These are phyloP conservation scores for Heterohyrax brucei DNA, from an alignment of 2,797 vertebrate genomes.

Conservation along the genomic window DNA sequence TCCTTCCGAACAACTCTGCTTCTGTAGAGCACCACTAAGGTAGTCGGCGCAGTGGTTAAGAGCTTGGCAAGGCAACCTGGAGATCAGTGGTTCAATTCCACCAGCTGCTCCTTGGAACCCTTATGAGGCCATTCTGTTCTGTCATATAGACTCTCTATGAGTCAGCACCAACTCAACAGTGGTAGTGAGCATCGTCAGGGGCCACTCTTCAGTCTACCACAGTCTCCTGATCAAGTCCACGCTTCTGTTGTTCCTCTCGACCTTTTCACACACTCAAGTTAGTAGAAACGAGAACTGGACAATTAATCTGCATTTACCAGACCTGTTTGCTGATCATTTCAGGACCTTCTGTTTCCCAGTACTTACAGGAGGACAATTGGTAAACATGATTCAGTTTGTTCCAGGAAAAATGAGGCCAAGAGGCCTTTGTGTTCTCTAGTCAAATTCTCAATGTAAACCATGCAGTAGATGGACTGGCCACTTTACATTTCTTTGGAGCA, in stretches of 20 bases:
- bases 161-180: too few relatives aligned
- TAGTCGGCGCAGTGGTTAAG: too few relatives aligned
- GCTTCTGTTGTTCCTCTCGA: neutral
- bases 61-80: too few relatives aligned
- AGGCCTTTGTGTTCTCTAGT: neutral
- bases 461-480: neutral
- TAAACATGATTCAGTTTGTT: neutral
- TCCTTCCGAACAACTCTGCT: neutral
- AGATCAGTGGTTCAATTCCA: too few relatives aligned
- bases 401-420: neutral
- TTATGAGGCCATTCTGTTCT: too few relatives aligned
- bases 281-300: neutral
- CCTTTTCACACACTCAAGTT: neutral
- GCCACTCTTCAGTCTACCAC: neutral
- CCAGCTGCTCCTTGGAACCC: too few relatives aligned
- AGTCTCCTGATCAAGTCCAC: neutral
- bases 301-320: neutral
- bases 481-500: neutral
- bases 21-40: neutral
- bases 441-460: neutral
- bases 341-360: neutral
- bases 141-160: too few relatives aligned
- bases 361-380: neutral
- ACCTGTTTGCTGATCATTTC: neutral
- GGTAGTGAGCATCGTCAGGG: too few relatives aligned